Conservation (phyloP, 2,797 vertebrate genomes). For the Spinus pinus region DNA sequence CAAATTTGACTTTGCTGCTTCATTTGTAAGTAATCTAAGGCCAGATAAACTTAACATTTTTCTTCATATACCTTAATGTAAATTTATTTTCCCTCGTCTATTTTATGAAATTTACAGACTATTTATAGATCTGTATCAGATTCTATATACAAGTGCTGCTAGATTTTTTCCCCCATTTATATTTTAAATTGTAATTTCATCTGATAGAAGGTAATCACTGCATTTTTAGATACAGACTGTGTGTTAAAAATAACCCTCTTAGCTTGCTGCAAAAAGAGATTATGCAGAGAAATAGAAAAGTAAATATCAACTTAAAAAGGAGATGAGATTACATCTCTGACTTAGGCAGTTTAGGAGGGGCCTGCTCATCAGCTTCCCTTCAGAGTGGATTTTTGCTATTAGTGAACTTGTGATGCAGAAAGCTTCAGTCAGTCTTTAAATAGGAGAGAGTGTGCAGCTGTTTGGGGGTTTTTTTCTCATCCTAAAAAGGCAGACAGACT, state of each 20-base stretch:
- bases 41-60: not conserved
- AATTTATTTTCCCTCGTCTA: not conserved
- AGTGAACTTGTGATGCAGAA: conserved; percentile 7
- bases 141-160: not conserved
- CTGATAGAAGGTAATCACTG: not conserved
- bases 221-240: not conserved
- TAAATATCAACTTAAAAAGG: conserved; percentile 11
- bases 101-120: not conserved
- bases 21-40: not conserved
- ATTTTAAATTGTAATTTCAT: not conserved
- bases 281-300: not conserved
- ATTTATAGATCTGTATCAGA: not conserved
- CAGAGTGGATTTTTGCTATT: not conserved
- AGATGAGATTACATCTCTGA: not conserved
- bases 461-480: not conserved
- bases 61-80: fast-evolving
- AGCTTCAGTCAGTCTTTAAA: not conserved
- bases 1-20: not conserved
- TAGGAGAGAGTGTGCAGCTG: not conserved
- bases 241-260: not conserved
- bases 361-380: conserved; percentile 18
- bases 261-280: not conserved
- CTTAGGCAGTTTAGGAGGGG: not conserved
- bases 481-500: not conserved
- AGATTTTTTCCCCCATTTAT: not conserved